A percentile compares a stretch with the other conserved stretches of the same genome.
These are phyloP conservation scores for Pocillopora verrucosa DNA, from an alignment of 64 coral and sea anemone species.

Conservation along the genomic window DNA sequence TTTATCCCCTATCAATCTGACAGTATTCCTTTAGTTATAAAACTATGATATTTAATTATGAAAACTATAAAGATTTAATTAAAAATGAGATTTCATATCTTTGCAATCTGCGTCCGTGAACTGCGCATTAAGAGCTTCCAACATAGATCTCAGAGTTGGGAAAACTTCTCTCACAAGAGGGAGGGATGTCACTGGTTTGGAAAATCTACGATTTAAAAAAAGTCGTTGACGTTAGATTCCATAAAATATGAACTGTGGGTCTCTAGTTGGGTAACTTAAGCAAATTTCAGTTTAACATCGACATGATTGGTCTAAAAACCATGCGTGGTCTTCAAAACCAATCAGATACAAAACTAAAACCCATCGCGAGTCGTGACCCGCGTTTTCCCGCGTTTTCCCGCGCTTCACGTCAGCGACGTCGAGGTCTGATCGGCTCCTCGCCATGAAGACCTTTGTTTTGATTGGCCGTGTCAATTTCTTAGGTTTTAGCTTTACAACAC, in stretches of 20 bases:
- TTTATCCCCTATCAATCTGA: neutral
- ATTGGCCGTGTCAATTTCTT: too few species aligned
- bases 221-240: neutral
- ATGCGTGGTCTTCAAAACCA: neutral
- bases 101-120: slow-evolving; percentile 54
- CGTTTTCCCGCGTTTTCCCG: too few species aligned
- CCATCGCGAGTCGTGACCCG: too few species aligned
- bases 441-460: too few species aligned
- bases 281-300: too few species aligned
- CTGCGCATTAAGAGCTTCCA: slow-evolving; percentile 84
- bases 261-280: neutral
- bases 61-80: neutral
- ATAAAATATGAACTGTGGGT: neutral
- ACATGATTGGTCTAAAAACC: neutral
- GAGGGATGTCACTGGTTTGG: slow-evolving; percentile 56
- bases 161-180: slow-evolving; percentile 73
- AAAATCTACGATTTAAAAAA: slow-evolving; percentile 36
- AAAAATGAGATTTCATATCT: slow-evolving; percentile 35
- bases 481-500: too few species aligned
- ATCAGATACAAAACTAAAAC: too few species aligned
- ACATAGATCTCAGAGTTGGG: slow-evolving; percentile 60
- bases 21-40: neutral
- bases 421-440: too few species aligned
- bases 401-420: too few species aligned
- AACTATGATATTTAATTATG: too few species aligned